These are phyloP conservation scores for Spheniscus humboldti DNA, from an alignment of 2,797 vertebrate species.

Conservation along the genomic window DNA sequence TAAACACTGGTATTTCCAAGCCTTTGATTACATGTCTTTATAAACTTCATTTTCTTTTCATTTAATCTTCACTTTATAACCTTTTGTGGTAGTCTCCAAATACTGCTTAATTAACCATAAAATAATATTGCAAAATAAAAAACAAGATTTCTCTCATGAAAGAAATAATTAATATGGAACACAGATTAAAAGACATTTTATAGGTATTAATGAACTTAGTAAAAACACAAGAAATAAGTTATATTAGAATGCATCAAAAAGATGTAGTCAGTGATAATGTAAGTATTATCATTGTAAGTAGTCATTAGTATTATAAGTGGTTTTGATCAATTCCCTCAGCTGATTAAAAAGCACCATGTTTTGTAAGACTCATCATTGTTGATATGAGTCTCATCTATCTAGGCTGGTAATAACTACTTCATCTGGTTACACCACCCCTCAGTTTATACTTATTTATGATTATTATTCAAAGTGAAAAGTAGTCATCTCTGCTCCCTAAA, in stretches of 20 bases:
- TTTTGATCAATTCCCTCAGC: slow-evolving; percentile 17
- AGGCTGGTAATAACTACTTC: slow-evolving; percentile 6
- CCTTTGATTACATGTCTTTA: background rate
- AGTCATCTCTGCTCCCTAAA: background rate
- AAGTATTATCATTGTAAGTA: background rate
- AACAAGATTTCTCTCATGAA: accelerated
- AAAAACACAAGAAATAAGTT: background rate
- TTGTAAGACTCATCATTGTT: background rate
- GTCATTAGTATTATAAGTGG: background rate
- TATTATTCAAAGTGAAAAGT: background rate
- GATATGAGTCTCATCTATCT: background rate
- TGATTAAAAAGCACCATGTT: slow-evolving; percentile 37
- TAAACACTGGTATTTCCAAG: background rate
- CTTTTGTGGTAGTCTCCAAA: background rate
- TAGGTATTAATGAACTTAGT: background rate
- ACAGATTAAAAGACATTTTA: background rate
- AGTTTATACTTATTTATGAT: background rate
- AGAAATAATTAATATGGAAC: background rate
- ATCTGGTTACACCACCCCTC: background rate
- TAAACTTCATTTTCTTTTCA: background rate
- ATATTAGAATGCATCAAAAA: slow-evolving; percentile 8
- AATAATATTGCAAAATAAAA: background rate
- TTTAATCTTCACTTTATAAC: background rate
- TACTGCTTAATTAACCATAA: background rate
- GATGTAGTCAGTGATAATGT: background rate